Evolutionary conservation across 2,888 invertebrate species (phyloP).

Genomic region (Julus scandinavius): DNA sequence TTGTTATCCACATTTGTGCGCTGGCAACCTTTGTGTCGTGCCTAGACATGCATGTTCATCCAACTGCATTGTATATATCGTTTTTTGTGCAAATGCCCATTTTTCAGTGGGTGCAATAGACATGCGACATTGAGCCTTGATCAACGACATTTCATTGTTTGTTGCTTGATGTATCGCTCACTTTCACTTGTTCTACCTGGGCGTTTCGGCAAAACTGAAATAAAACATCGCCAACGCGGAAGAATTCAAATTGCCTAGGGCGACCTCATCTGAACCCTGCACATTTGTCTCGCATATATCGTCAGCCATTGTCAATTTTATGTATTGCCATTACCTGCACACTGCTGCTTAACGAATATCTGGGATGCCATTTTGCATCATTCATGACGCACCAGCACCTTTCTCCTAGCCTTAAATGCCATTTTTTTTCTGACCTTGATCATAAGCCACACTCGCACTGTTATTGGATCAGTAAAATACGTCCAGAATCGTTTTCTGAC

Average conservation of each 20-base stretch:
- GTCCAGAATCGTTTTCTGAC: neutral
- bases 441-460: constrained; percentile 7
- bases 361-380: constrained; percentile 8
- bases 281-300: neutral
- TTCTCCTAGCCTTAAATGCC: neutral
- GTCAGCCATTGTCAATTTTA: neutral
- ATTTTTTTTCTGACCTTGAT: neutral
- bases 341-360: neutral
- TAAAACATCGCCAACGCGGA: neutral
- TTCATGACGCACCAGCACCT: neutral
- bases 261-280: neutral
- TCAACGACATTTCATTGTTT: constrained; percentile 43
- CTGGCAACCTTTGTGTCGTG: neutral
- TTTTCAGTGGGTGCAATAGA: neutral
- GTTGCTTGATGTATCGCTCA: constrained; percentile 21
- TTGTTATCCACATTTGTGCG: neutral
- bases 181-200: neutral
- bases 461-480: constrained; percentile 9
- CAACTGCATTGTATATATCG: neutral
- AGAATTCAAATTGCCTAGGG: neutral
- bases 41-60: constrained; percentile 23
- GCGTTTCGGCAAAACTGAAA: neutral
- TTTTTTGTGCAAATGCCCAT: constrained; percentile 35
- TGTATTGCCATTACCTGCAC: neutral
- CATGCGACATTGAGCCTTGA: constrained; percentile 21